Base-by-base conservation (phyloP, 2,888 invertebrate species). In the Philaethria dido region DNA sequence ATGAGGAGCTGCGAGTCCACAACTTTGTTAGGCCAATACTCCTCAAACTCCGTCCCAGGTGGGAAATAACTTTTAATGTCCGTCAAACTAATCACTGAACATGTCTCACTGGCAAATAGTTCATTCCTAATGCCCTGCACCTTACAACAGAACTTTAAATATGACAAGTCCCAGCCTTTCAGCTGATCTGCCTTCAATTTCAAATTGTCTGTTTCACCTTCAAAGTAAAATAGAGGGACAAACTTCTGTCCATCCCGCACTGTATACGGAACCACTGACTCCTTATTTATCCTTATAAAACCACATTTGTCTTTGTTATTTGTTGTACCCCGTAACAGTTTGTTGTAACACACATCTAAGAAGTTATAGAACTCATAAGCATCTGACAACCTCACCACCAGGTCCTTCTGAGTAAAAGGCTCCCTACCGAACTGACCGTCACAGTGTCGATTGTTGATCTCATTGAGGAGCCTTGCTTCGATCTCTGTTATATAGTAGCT, bases 121-220 rank as follows among this genome's bases (percentile, higher is more conserved):
- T 98, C 98, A 81, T 97, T 98, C 73, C 98, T 93, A 76, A 98
- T 98, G 62, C 98, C 98, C 88, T 98, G 98, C 73, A 98, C 98
- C 90, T 98, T 98, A 88, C 98, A 98, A 89, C 98, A 98, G 86
- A 98, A 98, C 88, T 98, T 98, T 73, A 98, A 93, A 86, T 98
- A 98, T 0, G 98, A 97, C 74, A 98, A 89, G 88, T 98, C 98
- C 98, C 98, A 98, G 69, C 97, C 97, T 80, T 97, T 96, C 44
- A 98, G 88, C 84, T 97, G 96, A 79, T 97, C 96, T 2, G 98
- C 97, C 82, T 97, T 97, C 71, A 96, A 94, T 83, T 97, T 97
- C 39, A 98, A 93, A 90, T 97, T 97, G 85, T 98, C 98, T n/a
- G 97, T 98, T 91, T 97, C 97, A 74, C 98, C 98, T 87, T 97